phyloP scores from a whole-genome alignment of 64 coral and sea anemone species.

The Pocillopora damicornis region DNA sequence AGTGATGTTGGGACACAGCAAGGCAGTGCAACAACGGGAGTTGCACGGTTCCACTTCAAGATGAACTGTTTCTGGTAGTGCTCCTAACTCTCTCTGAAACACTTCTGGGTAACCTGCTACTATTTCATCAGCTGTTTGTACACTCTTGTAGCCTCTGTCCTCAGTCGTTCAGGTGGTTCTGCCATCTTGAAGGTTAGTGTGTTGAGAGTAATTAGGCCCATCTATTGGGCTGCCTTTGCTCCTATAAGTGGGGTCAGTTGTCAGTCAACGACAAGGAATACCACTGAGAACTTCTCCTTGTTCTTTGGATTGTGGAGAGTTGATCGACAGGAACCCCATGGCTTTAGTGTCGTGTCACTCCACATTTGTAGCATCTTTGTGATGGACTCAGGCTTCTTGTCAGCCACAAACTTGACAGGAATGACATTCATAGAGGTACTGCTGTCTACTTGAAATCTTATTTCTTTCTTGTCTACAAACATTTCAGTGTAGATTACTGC shows the following conservation, averaged over 20 bases:
- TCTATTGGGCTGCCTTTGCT: slow-evolving; percentile 38
- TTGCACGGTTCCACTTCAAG: too few relatives aligned
- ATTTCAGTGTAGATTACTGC: background rate
- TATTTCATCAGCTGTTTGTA: slow-evolving; percentile 10
- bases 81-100: slow-evolving; percentile 5
- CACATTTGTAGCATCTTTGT: background rate
- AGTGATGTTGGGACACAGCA: too few relatives aligned
- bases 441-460: slow-evolving; percentile 30
- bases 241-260: slow-evolving; percentile 4
- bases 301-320: slow-evolving; percentile 22
- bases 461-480: background rate
- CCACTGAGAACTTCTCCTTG: slow-evolving; percentile 35
- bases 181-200: slow-evolving; percentile 1
- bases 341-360: background rate
- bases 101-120: background rate
- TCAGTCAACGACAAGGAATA: slow-evolving; percentile 20
- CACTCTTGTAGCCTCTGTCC: background rate
- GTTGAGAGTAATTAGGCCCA: slow-evolving; percentile 42
- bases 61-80: background rate
- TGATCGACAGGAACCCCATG: background rate
- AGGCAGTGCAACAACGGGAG: too few relatives aligned
- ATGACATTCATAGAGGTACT: slow-evolving; percentile 26
- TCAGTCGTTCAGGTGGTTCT: background rate
- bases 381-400: background rate
- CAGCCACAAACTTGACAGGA: background rate